Percentiles rank a stretch among this genome's conserved stretches.
Evolutionary conservation across 2,888 invertebrate genomes (phyloP).

Genomic region (Steinernema scapterisci): DNA sequence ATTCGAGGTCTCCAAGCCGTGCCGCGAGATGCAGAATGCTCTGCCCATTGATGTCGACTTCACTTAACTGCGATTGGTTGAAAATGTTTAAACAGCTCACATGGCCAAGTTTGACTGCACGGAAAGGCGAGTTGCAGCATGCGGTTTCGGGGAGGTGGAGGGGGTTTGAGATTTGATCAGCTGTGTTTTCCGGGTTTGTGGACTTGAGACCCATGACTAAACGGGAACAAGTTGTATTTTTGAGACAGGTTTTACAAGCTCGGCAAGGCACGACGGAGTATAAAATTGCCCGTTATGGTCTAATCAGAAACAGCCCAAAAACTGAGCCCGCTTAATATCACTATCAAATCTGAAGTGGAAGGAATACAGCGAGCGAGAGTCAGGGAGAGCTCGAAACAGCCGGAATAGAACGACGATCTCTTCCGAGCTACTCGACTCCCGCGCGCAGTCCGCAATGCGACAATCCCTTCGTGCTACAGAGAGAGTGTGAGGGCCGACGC

Average conservation of each 20-base stretch:
- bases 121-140: slow-evolving; percentile 34
- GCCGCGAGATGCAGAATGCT: slow-evolving; percentile 53
- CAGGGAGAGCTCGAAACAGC: neutral
- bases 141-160: neutral
- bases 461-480: no score
- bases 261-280: neutral
- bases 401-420: slow-evolving; percentile 6
- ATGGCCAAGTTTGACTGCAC: slow-evolving; percentile 36
- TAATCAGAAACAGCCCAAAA: no score
- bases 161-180: neutral
- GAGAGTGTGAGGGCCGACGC: slow-evolving; percentile 25
- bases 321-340: no score
- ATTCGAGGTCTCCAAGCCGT: slow-evolving; percentile 46
- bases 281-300: neutral
- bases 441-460: slow-evolving; percentile 13
- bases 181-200: neutral
- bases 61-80: slow-evolving; percentile 44
- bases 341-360: no score
- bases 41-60: slow-evolving; percentile 48
- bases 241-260: no score
- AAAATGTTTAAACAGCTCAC: slow-evolving; percentile 36
- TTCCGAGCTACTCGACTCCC: slow-evolving; percentile 4
- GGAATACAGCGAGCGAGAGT: no score
- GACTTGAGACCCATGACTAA: neutral
- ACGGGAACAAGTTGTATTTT: no score